Evolutionary conservation across 2,888 invertebrate species (phyloP).

Genomic region (Luperina testacea): DNA sequence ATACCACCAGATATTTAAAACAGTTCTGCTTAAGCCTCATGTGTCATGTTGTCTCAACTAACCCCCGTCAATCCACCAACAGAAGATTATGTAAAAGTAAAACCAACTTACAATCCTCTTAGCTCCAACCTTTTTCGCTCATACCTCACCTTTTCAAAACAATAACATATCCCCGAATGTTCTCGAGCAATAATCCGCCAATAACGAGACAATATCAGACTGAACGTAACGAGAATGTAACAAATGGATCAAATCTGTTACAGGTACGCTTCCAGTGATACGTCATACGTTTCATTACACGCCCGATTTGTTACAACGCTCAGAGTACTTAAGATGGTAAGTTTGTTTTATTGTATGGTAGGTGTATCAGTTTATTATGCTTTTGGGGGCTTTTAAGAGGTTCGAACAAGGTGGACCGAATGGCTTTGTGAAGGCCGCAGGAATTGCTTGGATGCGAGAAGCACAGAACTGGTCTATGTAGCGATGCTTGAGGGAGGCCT

Average conservation of each 20-base stretch:
- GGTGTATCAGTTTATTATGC: background rate
- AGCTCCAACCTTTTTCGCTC: slow-evolving; percentile 23
- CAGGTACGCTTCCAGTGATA: slow-evolving; percentile 61
- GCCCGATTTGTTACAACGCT: slow-evolving; percentile 60
- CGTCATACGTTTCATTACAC: slow-evolving; percentile 68
- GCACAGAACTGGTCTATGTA: no score
- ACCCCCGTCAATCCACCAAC: background rate
- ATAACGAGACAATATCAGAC: slow-evolving; percentile 58
- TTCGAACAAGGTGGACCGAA: background rate
- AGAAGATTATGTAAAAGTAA: slow-evolving; percentile 43
- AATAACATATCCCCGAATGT: slow-evolving; percentile 43
- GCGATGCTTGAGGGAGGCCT: no score
- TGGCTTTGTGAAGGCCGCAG: background rate
- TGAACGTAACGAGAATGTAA: slow-evolving; percentile 47
- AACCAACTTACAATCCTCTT: slow-evolving; percentile 22
- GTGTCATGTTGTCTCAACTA: background rate
- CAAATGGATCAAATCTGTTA: slow-evolving; percentile 64
- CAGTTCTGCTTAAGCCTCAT: background rate
- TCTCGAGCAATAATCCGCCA: slow-evolving; percentile 46
- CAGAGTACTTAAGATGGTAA: slow-evolving; percentile 30
- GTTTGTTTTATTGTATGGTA: slow-evolving; percentile 29
- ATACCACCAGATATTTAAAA: background rate
- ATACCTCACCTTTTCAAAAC: slow-evolving; percentile 25
- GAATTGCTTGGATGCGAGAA: background rate
- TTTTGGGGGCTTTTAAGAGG: background rate